phyloP scores from a whole-genome alignment of 2,113 vertebrate species.

The Lepus timidus region DNA sequence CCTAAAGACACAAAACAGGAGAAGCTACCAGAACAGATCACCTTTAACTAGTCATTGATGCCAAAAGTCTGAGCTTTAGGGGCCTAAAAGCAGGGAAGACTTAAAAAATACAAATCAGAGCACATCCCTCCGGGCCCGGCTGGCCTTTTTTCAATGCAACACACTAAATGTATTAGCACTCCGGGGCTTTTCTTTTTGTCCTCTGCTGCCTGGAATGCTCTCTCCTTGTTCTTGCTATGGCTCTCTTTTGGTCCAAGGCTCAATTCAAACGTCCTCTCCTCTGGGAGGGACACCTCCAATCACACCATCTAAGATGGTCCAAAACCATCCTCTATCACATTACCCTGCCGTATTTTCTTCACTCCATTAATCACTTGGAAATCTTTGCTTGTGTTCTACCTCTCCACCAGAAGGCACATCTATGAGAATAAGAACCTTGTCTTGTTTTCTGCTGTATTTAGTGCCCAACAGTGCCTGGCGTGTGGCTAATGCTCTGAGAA shows the following conservation, averaged over 20 bases:
- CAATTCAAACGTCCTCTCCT: neutral
- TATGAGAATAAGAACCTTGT: conserved; percentile 13
- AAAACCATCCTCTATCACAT: neutral
- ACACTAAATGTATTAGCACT: neutral
- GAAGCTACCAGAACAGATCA: neutral
- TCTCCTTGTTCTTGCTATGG: neutral
- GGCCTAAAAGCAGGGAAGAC: conserved; percentile 2
- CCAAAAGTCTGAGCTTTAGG: conserved; percentile 21
- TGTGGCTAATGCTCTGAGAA: conserved; percentile 20
- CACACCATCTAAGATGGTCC: neutral
- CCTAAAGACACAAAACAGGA: neutral
- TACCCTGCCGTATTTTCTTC: neutral
- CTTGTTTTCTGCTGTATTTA: conserved; percentile 1
- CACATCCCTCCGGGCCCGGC: conserved; percentile 58
- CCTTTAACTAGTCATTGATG: conserved; percentile 42
- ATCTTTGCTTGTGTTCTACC: neutral
- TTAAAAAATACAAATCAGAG: conserved; percentile 78
- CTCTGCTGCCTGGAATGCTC: neutral
- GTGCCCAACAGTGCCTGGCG: neutral
- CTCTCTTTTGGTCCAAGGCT: neutral
- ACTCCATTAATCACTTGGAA: conserved; percentile 4
- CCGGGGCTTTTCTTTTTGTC: conserved; percentile 17
- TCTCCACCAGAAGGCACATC: neutral
- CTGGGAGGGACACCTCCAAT: neutral
- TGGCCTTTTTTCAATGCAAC: conserved; percentile 69